A percentile compares a stretch with the other conserved stretches of the same genome.
Conservation (phyloP, 2,113 vertebrate genomes). For the Paraplagusia blochii region DNA sequence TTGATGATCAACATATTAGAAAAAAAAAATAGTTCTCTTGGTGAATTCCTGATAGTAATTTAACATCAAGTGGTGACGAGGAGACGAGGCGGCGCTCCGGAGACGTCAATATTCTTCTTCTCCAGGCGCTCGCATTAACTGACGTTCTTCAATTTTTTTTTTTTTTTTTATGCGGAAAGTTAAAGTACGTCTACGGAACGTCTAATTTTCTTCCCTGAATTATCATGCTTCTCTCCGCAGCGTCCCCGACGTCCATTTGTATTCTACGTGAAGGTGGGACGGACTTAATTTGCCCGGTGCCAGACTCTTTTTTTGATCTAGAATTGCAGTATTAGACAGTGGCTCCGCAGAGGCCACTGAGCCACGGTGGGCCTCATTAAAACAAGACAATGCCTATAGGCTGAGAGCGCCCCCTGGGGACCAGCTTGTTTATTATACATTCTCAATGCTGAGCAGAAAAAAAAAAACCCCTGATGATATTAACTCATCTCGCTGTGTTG, state of each 20-base stretch:
- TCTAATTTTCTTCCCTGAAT: background rate
- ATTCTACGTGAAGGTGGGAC: slow-evolving; percentile 10
- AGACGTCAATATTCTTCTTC: background rate
- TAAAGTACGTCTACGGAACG: background rate
- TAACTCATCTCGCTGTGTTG: slow-evolving; percentile 1
- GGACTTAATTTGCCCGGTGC: slow-evolving; percentile 6
- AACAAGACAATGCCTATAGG: slow-evolving; percentile 5
- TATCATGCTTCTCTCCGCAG: background rate
- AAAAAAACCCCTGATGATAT: background rate
- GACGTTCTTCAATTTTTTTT: background rate
- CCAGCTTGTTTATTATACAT: slow-evolving; percentile 4
- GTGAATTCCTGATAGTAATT: too few relatives aligned
- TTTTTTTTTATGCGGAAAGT: background rate
- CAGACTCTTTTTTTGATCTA: slow-evolving; percentile 13
- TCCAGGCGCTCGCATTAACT: background rate
- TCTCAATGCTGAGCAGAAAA: slow-evolving; percentile 5
- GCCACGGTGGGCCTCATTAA: slow-evolving; percentile 21
- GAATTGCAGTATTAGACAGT: background rate
- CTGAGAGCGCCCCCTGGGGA: background rate
- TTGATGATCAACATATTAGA: background rate
- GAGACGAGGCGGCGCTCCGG: too few relatives aligned
- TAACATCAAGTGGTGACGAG: too few relatives aligned
- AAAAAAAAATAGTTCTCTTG: too few relatives aligned
- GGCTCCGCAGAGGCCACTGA: background rate
- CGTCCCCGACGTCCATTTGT: slow-evolving; percentile 2